These are phyloP conservation scores for Theretra japonica DNA, from an alignment of 2,888 invertebrate species.

Conservation along the genomic window DNA sequence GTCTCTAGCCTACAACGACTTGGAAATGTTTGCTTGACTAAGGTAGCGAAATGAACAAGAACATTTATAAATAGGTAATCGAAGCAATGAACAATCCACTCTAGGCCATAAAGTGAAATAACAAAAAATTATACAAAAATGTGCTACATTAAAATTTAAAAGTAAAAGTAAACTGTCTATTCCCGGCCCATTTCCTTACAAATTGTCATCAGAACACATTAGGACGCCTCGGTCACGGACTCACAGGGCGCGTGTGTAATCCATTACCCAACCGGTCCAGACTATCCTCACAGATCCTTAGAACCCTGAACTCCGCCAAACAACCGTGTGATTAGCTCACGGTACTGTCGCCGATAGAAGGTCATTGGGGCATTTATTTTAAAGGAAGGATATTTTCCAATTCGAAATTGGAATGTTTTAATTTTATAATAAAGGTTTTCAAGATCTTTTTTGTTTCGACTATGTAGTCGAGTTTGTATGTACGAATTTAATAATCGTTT, in stretches of 20 bases:
- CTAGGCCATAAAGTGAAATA: too few relatives aligned
- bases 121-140: too few relatives aligned
- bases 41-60: too few relatives aligned
- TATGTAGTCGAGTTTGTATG: too few relatives aligned
- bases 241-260: constrained; percentile 30
- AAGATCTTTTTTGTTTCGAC: too few relatives aligned
- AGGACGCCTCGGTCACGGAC: constrained; percentile 7
- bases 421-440: too few relatives aligned
- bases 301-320: constrained; percentile 48
- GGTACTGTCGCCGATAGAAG: constrained; percentile 21
- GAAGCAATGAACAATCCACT: too few relatives aligned
- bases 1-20: too few relatives aligned
- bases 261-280: constrained; percentile 35
- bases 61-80: too few relatives aligned
- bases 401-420: too few relatives aligned
- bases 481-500: too few relatives aligned
- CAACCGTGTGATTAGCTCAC: constrained; percentile 61
- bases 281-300: constrained; percentile 52
- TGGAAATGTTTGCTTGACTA: too few relatives aligned
- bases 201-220: constrained; percentile 1
- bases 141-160: not conserved
- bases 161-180: not conserved
- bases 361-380: not conserved
- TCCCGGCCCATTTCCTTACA: not conserved
- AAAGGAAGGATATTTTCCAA: not conserved